phyloP scores from a whole-genome alignment of 2,888 invertebrate genomes.

The Strigamia crassipes region DNA sequence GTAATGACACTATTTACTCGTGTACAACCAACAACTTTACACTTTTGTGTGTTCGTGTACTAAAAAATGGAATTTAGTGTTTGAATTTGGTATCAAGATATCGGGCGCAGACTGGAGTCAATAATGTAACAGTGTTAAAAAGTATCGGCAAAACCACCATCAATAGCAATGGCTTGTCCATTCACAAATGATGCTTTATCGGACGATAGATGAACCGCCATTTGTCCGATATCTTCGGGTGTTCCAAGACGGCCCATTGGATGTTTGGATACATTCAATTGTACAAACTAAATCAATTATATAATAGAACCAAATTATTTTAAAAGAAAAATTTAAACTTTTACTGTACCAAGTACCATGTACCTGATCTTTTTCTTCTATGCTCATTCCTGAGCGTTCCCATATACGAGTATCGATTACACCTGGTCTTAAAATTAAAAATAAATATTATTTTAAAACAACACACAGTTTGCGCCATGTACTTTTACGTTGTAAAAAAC shows the following conservation, averaged over 20 bases:
- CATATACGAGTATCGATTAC: neutral
- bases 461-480: too few species aligned
- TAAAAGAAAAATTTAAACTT: too few species aligned
- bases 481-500: too few species aligned
- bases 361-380: neutral
- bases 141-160: neutral
- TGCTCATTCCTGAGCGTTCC: neutral
- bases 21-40: too few species aligned
- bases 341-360: too few species aligned
- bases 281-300: neutral
- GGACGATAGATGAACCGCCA: neutral
- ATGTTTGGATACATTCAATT: neutral
- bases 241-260: neutral
- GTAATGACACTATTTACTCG: too few species aligned
- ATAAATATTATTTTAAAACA: neutral
- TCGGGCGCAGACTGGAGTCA: too few species aligned
- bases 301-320: too few species aligned
- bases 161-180: neutral
- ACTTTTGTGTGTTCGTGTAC: too few species aligned
- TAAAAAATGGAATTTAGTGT: too few species aligned
- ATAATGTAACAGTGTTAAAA: too few species aligned
- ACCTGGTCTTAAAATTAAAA: neutral
- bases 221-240: neutral
- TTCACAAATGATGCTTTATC: neutral
- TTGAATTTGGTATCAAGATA: too few species aligned